These are phyloP conservation scores for Cactoblastis cactorum DNA, from an alignment of 2,888 invertebrate genomes.

Conservation along the genomic window DNA sequence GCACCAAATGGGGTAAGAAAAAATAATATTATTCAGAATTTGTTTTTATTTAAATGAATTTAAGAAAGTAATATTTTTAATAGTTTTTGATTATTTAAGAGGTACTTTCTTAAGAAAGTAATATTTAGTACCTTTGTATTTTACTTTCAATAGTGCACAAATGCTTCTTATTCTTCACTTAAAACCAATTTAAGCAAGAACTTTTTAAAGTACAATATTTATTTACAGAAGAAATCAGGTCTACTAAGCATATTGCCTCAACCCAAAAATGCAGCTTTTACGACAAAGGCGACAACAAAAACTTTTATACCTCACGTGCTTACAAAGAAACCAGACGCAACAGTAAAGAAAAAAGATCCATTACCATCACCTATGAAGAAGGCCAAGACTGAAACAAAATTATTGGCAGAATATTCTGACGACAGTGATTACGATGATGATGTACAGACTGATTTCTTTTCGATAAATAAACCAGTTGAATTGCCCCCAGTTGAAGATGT, in stretches of 20 bases:
- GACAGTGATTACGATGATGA: constrained; percentile 74
- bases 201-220: too few relatives aligned
- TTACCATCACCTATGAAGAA: constrained; percentile 40
- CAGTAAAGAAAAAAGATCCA: constrained; percentile 37
- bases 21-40: constrained; percentile 12
- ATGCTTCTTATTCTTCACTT: too few relatives aligned
- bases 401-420: constrained; percentile 52
- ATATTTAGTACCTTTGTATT: too few relatives aligned
- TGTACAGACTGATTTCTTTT: constrained; percentile 75
- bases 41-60: too few relatives aligned
- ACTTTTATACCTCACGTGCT: constrained; percentile 69
- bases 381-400: constrained; percentile 33
- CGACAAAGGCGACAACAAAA: constrained; percentile 41
- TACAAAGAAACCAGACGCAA: constrained; percentile 52
- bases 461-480: constrained; percentile 70
- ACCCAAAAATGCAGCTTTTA: constrained; percentile 73
- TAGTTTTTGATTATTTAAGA: too few relatives aligned
- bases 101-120: too few relatives aligned
- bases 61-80: too few relatives aligned
- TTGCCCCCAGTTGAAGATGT: constrained; percentile 53
- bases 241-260: constrained; percentile 84
- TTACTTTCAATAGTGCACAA: too few relatives aligned
- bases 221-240: constrained; percentile 81
- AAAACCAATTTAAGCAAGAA: too few relatives aligned
- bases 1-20: constrained; percentile 69